Conservation (phyloP, 1,140 invertebrate species). For the Oryctes rhinoceros region DNA sequence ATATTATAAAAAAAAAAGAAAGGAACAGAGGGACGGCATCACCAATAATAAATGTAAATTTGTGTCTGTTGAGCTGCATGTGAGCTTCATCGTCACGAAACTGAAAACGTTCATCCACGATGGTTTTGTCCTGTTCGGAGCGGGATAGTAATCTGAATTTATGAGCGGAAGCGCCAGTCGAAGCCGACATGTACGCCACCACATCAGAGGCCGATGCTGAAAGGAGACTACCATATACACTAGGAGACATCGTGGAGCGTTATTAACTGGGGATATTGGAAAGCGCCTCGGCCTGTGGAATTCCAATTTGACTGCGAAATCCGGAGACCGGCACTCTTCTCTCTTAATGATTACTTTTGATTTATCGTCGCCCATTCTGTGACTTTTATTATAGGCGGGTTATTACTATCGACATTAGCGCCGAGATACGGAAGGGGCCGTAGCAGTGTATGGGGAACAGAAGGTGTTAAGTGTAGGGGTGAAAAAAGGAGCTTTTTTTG, state of each 20-base stretch:
- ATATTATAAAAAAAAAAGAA: conserved; percentile 2
- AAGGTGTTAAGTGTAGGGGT: not conserved
- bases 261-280: conserved; percentile 31
- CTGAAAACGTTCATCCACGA: not conserved
- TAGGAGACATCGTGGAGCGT: not conserved
- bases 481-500: not conserved
- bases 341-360: conserved; percentile 35
- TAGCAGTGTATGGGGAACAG: not conserved
- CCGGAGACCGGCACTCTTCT: conserved; percentile 34
- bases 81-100: conserved; percentile 5
- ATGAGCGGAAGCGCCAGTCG: not conserved
- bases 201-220: not conserved
- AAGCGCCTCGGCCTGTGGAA: conserved; percentile 34
- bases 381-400: conserved; percentile 29
- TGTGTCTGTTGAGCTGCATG: not conserved
- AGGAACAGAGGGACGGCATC: not conserved
- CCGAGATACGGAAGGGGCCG: not conserved
- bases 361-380: conserved; percentile 31
- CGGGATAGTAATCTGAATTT: conserved; percentile 26
- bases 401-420: conserved; percentile 26
- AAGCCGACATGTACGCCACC: not conserved
- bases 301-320: conserved; percentile 32
- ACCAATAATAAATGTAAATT: conserved; percentile 21
- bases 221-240: not conserved
- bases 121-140: not conserved